Conservation (phyloP, 2,888 invertebrate genomes). For the Rutpela maculata region DNA sequence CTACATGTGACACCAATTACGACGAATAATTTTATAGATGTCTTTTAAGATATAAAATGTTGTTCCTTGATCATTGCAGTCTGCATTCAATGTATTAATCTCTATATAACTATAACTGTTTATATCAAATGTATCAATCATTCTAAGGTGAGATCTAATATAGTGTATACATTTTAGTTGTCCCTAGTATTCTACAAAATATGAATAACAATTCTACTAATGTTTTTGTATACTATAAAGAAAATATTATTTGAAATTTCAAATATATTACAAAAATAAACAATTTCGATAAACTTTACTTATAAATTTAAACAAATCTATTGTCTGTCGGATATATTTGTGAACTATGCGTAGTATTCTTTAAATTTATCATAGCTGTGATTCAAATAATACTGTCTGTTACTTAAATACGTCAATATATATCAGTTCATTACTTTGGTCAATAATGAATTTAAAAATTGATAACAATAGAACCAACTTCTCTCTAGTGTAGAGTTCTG, state of each 20-base stretch:
- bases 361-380: background rate
- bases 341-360: too few relatives aligned
- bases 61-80: slow-evolving; percentile 19
- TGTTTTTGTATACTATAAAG: too few relatives aligned
- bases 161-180: background rate
- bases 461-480: too few relatives aligned
- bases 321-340: too few relatives aligned
- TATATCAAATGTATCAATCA: slow-evolving; percentile 3
- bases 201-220: too few relatives aligned
- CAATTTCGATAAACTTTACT: too few relatives aligned
- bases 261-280: too few relatives aligned
- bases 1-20: slow-evolving; percentile 56
- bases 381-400: background rate
- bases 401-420: background rate
- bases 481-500: too few relatives aligned
- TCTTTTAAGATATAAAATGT: slow-evolving; percentile 41
- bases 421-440: background rate
- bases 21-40: slow-evolving; percentile 54
- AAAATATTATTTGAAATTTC: too few relatives aligned
- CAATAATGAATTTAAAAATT: too few relatives aligned
- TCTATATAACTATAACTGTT: background rate
- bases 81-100: background rate
- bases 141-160: background rate
- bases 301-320: too few relatives aligned
- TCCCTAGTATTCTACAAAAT: background rate